Evolutionary conservation across 64 coral and sea anemone genomes (phyloP), one percentile per base, ranked within the genome.

Genomic region (Dendrophyllia cribrosa): DNA sequence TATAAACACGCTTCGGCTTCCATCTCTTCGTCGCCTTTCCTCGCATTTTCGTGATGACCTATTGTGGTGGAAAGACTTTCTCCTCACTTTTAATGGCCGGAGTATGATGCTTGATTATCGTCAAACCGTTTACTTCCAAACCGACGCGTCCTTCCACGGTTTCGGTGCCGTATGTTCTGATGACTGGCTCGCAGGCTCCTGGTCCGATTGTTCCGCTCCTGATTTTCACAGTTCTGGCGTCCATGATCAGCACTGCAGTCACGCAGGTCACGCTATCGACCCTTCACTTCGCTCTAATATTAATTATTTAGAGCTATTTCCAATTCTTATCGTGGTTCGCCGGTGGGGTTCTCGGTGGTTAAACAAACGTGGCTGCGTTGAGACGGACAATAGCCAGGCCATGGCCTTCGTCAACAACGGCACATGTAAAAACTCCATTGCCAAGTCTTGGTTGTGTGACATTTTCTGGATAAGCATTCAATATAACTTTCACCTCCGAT

Each of bases 31-130:
- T 61, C 80, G 80, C 9, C 13, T 83, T 24, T 47, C 58, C 19
- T 15, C 80, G 2, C 6, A 83, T 5, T 12, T 65, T 45, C 79
- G 56, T 53, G 22, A 58, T 11, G 58, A 83, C 21, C 5, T 83
- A 9, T 20, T 11, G 25, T 83, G 58, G 79, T 64, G 79, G 79
- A 43, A 83, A 67, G 16, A 62, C 1, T 83, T 83, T 43, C 79
- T 83, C 23, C n/a, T 65, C 21, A 83, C 79, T 12, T 76, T 76
- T 21, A 76, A 76, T 43, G 79, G 58, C 19, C 58, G 79, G 1
- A 17, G 58, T 6, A 65, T 83, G 79, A 83, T 83, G 79, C 59
- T 83, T 9, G 58, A 83, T 44, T 83, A 64, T 83, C 26, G 79
- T 22, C 58, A 62, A 58, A 24, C 79, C 44, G 0, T 64, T 65